Percentiles rank a stretch among this genome's conserved stretches.
phyloP scores from a whole-genome alignment of 2,113 vertebrate genomes.

The Donacobius atricapilla region DNA sequence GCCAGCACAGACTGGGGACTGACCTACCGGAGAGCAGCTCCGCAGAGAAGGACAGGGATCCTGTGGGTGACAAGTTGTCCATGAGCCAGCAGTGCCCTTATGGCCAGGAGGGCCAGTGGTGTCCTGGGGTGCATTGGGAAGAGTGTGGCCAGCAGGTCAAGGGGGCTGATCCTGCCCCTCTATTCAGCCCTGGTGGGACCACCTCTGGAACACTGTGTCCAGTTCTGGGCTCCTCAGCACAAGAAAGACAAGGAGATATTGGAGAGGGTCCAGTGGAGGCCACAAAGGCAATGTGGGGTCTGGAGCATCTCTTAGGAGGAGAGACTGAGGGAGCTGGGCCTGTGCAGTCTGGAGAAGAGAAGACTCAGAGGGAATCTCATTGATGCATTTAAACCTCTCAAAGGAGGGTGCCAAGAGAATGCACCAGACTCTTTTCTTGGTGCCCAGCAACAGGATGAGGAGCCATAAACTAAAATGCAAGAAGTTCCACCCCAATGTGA shows the following conservation, averaged over 20 bases:
- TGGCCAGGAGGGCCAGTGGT: neutral
- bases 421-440: neutral
- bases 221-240: neutral
- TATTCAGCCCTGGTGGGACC: neutral
- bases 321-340: neutral
- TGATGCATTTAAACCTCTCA: neutral
- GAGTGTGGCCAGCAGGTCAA: neutral
- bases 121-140: accelerated
- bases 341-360: neutral
- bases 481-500: neutral
- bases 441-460: accelerated
- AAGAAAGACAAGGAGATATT: neutral
- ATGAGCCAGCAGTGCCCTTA: neutral
- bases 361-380: neutral
- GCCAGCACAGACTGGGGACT: neutral
- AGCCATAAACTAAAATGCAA: neutral
- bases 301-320: neutral
- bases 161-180: neutral
- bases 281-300: neutral
- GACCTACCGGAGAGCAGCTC: neutral
- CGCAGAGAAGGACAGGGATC: neutral
- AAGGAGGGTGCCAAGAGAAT: neutral
- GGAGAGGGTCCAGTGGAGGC: accelerated
- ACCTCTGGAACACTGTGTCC: neutral
- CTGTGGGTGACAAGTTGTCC: neutral